Base-by-base conservation (phyloP, 2,888 invertebrate species). In the Eristalis tenax region DNA sequence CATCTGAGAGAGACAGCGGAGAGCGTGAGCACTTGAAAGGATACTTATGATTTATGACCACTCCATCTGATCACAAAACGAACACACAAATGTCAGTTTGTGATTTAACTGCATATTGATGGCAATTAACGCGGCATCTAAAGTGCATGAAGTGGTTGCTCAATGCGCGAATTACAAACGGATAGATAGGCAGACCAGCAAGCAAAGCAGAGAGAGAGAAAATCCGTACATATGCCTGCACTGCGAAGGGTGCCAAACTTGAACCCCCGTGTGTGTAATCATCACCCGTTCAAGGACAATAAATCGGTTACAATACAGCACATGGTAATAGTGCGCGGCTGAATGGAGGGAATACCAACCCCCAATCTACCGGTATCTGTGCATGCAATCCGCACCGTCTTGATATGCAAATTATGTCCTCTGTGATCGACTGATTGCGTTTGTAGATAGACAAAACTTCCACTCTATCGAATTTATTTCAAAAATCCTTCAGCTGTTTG, bases 41-140 rank as follows among this genome's bases (percentile, higher is more conserved):
- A 77, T 73, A 68, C 40, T 40, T 73, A 38, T 87, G 88, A 89
- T 89, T 89, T 89, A 89, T 89, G 23, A 32, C 69, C 88, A 89
- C 86, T 89, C 78, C 82, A 83, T 83, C 65, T 88, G 86, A 87
- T 83, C 83, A 83, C 73, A 87, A 59, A 85, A 77, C 57, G 63
- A 63, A 71, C 65, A 59, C 43, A 59, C 66, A 64, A 75, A 75
- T 79, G 66, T 28, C 73, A 73, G 65, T 59, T 88, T 83, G 70
- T 84, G 73, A 88, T 77, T 84, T 77, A 88, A 88, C 73, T 88
- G 84, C 88, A 88, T 81, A 84, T 88, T 88, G 88, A 88, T 83
- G 76, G 77, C 87, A 88, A 88, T 88, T 88, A 84, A 84, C 64
- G 64, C 22, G 78, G 64, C 57, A 63, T 65, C 69, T 15, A 38